phyloP scores from a whole-genome alignment of 2,797 vertebrate genomes.

The Platalea minor region DNA sequence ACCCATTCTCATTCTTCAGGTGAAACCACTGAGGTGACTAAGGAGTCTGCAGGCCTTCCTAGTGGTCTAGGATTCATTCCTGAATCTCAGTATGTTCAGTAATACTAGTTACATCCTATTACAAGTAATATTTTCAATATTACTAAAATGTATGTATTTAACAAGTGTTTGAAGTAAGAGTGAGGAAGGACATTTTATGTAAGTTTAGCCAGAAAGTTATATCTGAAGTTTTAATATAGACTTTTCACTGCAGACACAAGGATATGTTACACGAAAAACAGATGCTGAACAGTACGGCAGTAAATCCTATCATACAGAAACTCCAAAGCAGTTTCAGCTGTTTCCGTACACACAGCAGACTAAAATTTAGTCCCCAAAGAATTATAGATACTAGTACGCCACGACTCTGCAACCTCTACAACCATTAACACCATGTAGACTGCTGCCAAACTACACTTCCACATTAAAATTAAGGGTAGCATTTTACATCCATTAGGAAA shows the following conservation, averaged over 20 bases:
- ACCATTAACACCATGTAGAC: fast-evolving
- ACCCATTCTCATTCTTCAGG: neutral
- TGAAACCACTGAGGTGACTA: neutral
- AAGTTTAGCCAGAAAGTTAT: neutral
- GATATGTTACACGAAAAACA: neutral
- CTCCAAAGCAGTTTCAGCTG: neutral
- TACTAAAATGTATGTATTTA: neutral
- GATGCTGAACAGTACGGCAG: neutral
- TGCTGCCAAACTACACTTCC: neutral
- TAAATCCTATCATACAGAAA: neutral
- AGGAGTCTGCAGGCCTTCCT: neutral
- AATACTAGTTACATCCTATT: neutral
- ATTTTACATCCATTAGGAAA: neutral
- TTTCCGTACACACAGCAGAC: neutral
- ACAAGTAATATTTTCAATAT: neutral
- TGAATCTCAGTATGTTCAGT: neutral
- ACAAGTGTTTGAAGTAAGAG: neutral
- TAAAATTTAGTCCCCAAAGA: neutral
- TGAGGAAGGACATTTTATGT: neutral
- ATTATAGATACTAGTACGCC: neutral
- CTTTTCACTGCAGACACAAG: neutral
- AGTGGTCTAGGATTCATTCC: neutral
- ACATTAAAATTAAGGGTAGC: neutral
- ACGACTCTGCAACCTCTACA: neutral
- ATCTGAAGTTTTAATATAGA: neutral